A percentile compares a stretch with the other conserved stretches of the same genome.
phyloP scores from a whole-genome alignment of 2,888 invertebrate species.

The Ganaspis brasiliensis region DNA sequence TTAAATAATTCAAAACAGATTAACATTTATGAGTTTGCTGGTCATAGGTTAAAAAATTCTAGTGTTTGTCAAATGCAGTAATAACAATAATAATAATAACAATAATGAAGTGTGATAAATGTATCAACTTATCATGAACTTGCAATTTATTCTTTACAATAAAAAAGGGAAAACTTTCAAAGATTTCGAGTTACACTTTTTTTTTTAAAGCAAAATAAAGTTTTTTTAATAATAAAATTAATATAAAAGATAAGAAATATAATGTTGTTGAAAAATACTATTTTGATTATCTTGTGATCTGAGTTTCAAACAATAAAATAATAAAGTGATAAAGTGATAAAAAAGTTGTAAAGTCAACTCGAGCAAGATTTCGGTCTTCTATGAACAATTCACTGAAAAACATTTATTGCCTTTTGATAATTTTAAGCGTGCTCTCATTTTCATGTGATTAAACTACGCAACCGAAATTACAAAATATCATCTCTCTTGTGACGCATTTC shows the following conservation, averaged over 20 bases:
- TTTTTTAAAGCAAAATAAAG: no score
- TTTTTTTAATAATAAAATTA: neutral
- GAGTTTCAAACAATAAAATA: no score
- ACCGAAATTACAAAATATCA: constrained; percentile 2
- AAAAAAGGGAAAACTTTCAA: no score
- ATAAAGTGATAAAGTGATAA: constrained; percentile 50
- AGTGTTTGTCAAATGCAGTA: neutral
- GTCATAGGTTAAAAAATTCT: constrained; percentile 16
- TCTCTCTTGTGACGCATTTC: constrained; percentile 5
- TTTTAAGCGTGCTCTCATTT: constrained; percentile 64
- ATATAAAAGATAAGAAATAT: neutral
- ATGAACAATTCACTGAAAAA: constrained; percentile 55
- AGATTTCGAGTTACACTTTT: constrained; percentile 46
- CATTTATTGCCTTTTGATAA: constrained; percentile 55
- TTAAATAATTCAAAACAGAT: neutral
- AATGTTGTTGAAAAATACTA: no score
- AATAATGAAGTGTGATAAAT: constrained; percentile 4
- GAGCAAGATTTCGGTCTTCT: constrained; percentile 44
- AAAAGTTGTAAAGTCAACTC: constrained; percentile 46
- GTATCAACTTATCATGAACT: constrained; percentile 56
- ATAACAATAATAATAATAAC: neutral
- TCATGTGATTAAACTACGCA: constrained; percentile 53
- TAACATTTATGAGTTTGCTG: constrained; percentile 65
- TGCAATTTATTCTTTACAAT: constrained; percentile 40
- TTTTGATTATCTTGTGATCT: no score